Conservation (phyloP, 2,113 vertebrate genomes). For the Poeciliopsis turrubarensis region DNA sequence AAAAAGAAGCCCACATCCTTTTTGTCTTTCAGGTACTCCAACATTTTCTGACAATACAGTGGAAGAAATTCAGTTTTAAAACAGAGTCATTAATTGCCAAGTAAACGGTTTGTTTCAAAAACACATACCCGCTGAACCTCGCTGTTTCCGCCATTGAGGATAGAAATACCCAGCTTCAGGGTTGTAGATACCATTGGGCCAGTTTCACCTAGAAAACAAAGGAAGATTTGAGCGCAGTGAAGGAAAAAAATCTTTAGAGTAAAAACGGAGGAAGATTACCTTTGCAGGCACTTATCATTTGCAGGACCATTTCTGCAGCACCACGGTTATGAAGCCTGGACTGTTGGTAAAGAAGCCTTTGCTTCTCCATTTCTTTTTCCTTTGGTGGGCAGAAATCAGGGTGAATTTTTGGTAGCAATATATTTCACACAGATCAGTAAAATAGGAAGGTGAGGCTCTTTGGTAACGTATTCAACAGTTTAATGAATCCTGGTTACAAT, state of each 20-base stretch:
- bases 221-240: not conserved
- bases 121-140: slow-evolving; percentile 88
- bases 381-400: slow-evolving; percentile 50
- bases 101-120: not conserved
- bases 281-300: slow-evolving; percentile 96
- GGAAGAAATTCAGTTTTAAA: not conserved
- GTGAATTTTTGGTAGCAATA: slow-evolving; percentile 25
- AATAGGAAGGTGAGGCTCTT: slow-evolving; percentile 35
- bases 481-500: no score
- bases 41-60: slow-evolving; percentile 86
- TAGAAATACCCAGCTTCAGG: slow-evolving; percentile 93
- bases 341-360: slow-evolving; percentile 91
- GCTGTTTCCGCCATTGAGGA: slow-evolving; percentile 90
- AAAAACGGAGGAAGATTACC: slow-evolving; percentile 66
- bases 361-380: slow-evolving; percentile 96
- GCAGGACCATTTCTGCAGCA: slow-evolving; percentile 92
- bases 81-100: not conserved
- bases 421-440: slow-evolving; percentile 12
- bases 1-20: slow-evolving; percentile 94
- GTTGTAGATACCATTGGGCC: slow-evolving; percentile 94
- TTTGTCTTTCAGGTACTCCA: slow-evolving; percentile 95
- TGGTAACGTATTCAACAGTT: not conserved
- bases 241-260: not conserved
- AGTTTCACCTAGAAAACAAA: slow-evolving; percentile 81
- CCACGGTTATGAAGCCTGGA: slow-evolving; percentile 90